phyloP scores from a whole-genome alignment of 2,888 invertebrate species.

The Bugulina stolonifera region DNA sequence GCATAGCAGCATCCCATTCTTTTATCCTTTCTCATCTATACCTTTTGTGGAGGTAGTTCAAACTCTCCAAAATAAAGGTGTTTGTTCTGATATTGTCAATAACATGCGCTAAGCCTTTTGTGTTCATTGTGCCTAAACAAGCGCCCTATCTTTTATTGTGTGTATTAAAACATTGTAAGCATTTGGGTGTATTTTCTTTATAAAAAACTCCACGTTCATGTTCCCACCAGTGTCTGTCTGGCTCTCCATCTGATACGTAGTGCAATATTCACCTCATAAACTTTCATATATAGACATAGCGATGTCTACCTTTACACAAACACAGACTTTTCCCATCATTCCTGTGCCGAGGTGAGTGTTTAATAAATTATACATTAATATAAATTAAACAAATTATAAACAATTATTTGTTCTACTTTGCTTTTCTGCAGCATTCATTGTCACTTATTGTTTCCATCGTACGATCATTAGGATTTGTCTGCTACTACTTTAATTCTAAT shows the following conservation, averaged over 20 bases:
- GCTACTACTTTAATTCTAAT: no score
- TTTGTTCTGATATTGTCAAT: slow-evolving; percentile 1
- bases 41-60: neutral
- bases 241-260: no score
- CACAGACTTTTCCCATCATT: neutral
- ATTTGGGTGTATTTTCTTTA: no score
- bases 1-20: neutral
- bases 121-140: no score
- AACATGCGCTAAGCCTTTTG: neutral
- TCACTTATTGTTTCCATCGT: neutral
- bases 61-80: neutral
- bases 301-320: slow-evolving; percentile 7
- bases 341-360: slow-evolving; percentile 10
- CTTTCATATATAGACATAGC: no score
- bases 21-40: neutral
- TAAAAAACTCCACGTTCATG: no score
- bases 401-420: neutral
- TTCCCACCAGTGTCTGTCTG: no score
- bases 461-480: no score
- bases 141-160: neutral
- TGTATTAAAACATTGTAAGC: neutral
- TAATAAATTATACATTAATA: neutral
- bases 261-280: no score
- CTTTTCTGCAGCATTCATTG: neutral
- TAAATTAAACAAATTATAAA: neutral